phyloP scores from a whole-genome alignment of 2,888 invertebrate species.

The Pimpla rufipes region DNA sequence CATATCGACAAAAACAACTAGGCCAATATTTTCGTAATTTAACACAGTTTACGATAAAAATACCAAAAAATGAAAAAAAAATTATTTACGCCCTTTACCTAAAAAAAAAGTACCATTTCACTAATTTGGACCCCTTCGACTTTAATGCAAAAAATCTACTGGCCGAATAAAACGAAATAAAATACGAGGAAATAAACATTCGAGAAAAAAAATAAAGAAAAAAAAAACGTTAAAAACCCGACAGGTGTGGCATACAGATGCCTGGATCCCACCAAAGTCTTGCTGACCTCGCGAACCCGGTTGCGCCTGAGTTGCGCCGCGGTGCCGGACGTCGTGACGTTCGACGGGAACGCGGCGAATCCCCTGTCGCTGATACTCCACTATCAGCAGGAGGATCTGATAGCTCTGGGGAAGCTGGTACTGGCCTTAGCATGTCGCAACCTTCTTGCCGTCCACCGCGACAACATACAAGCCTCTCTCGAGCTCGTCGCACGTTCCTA shows the following conservation, averaged over 20 bases:
- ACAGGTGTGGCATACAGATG: constrained; percentile 92
- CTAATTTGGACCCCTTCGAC: no score
- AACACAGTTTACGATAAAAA: no score
- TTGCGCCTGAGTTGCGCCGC: constrained; percentile 93
- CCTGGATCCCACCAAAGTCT: constrained; percentile 96
- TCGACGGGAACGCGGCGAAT: constrained; percentile 90
- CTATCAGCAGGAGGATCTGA: constrained; percentile 96
- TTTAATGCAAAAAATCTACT: no score
- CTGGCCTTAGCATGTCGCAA: constrained; percentile 97
- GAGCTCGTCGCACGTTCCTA: constrained; percentile 96
- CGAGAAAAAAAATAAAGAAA: not conserved
- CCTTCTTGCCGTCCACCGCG: constrained; percentile 93
- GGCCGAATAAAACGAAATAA: no score
- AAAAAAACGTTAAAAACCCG: constrained; percentile 39
- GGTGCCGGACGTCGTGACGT: constrained; percentile 92
- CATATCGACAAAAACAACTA: no score
- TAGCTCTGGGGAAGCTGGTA: constrained; percentile 95
- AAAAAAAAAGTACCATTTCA: no score
- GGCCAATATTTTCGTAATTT: no score
- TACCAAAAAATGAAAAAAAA: no score
- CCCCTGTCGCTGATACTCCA: constrained; percentile 89
- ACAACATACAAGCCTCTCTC: constrained; percentile 95
- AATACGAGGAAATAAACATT: not conserved
- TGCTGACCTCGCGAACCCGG: constrained; percentile 91
- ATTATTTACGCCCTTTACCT: no score